Conservation (phyloP, 2,888 invertebrate genomes). For the Ypsolopha scabrella region DNA sequence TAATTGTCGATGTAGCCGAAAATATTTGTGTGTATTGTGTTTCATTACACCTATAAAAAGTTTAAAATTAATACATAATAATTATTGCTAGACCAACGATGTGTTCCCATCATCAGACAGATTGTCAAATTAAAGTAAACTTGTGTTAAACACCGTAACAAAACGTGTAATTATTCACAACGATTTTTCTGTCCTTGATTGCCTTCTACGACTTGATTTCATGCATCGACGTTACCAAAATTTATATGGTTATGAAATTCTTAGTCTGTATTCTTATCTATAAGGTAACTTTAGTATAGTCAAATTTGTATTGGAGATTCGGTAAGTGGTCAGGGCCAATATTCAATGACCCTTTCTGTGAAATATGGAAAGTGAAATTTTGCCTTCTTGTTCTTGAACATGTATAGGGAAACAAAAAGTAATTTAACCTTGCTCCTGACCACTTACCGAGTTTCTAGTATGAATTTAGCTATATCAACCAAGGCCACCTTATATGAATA, state of each 20-base stretch:
- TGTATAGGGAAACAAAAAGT: too few relatives aligned
- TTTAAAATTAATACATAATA: not conserved
- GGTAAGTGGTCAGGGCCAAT: not conserved
- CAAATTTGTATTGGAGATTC: too few relatives aligned
- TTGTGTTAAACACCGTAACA: not conserved
- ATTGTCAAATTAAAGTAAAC: not conserved
- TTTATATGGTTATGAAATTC: too few relatives aligned
- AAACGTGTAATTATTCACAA: not conserved
- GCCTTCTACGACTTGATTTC: not conserved
- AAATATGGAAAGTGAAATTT: too few relatives aligned
- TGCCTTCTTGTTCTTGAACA: too few relatives aligned
- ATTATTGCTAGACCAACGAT: not conserved
- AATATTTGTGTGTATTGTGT: not conserved
- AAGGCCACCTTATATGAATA: too few relatives aligned
- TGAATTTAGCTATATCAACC: too few relatives aligned
- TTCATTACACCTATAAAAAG: not conserved
- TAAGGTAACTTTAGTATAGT: too few relatives aligned
- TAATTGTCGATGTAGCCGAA: not conserved
- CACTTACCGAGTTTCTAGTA: too few relatives aligned
- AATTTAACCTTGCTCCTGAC: too few relatives aligned
- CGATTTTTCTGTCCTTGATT: not conserved
- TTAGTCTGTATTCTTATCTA: too few relatives aligned
- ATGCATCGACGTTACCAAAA: too few relatives aligned
- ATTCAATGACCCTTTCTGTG: not conserved
- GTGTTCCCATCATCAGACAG: not conserved